phyloP scores from a whole-genome alignment of 2,113 vertebrate genomes.

The Tragelaphus buxtoni region DNA sequence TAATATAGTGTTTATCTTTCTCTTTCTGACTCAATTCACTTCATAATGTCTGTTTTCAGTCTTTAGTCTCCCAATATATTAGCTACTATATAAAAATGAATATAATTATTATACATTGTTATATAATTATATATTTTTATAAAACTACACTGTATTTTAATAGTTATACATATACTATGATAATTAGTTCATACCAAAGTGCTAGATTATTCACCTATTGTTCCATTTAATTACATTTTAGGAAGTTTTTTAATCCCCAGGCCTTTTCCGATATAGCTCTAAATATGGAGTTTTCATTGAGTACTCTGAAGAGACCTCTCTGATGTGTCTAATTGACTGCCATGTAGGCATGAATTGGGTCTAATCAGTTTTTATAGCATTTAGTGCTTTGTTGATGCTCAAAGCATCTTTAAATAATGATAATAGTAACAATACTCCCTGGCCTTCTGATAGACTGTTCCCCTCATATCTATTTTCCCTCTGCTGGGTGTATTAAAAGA shows the following conservation, averaged over 20 bases:
- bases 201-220: background rate
- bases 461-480: background rate
- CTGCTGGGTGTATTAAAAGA: background rate
- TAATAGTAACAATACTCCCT: background rate
- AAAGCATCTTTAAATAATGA: constrained; percentile 12
- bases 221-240: background rate
- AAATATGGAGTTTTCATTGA: background rate
- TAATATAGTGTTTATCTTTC: background rate
- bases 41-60: background rate
- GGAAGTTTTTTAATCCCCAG: background rate
- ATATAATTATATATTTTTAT: background rate
- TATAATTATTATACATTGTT: background rate
- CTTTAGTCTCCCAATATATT: background rate
- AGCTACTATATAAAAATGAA: background rate
- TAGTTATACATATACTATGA: background rate
- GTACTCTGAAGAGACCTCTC: background rate
- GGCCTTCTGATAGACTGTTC: background rate
- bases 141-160: background rate
- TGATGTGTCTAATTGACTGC: background rate
- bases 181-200: background rate
- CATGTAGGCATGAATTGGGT: background rate
- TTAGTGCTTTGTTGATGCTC: background rate
- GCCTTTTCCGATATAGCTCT: background rate
- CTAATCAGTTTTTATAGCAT: background rate
- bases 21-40: background rate